Conservation (phyloP, 1,140 invertebrate genomes). For the Reticulitermes speratus region DNA sequence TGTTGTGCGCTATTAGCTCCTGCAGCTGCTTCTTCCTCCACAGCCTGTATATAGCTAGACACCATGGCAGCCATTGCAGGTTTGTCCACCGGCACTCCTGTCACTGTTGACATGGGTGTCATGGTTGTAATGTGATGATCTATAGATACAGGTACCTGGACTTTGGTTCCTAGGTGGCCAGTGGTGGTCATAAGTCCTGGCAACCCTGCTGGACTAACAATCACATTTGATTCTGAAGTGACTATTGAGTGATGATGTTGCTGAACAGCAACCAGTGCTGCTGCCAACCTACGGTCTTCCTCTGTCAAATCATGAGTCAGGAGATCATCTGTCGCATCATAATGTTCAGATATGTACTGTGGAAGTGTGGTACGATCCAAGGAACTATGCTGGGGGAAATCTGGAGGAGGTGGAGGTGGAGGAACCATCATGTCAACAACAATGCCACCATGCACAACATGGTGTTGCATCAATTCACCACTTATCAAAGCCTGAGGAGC, state of each 20-base stretch:
- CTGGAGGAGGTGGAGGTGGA: background rate
- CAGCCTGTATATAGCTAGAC: constrained; percentile 40
- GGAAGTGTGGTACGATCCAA: constrained; percentile 28
- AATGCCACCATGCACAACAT: constrained; percentile 33
- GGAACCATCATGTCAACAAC: constrained; percentile 35
- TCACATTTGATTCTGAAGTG: constrained; percentile 35
- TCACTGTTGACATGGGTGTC: constrained; percentile 35
- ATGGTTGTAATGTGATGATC: constrained; percentile 36
- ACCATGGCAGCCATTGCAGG: constrained; percentile 38
- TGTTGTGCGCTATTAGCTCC: constrained; percentile 30
- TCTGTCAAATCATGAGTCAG: constrained; percentile 45
- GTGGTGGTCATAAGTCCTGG: constrained; percentile 19
- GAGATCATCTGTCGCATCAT: constrained; percentile 30
- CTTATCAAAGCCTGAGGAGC: constrained; percentile 29
- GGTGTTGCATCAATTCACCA: constrained; percentile 31
- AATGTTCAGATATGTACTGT: constrained; percentile 34
- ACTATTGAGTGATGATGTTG: constrained; percentile 43
- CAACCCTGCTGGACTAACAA: constrained; percentile 32
- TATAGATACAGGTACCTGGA: constrained; percentile 30
- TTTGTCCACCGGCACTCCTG: constrained; percentile 37
- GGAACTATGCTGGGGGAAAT: constrained; percentile 29
- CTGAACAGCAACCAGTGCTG: constrained; percentile 54
- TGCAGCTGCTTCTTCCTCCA: constrained; percentile 37
- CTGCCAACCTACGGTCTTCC: constrained; percentile 52
- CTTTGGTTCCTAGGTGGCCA: constrained; percentile 20